Evolutionary conservation across 2,113 vertebrate species (phyloP).

Genomic region (Phrynocephalus versicolor): DNA sequence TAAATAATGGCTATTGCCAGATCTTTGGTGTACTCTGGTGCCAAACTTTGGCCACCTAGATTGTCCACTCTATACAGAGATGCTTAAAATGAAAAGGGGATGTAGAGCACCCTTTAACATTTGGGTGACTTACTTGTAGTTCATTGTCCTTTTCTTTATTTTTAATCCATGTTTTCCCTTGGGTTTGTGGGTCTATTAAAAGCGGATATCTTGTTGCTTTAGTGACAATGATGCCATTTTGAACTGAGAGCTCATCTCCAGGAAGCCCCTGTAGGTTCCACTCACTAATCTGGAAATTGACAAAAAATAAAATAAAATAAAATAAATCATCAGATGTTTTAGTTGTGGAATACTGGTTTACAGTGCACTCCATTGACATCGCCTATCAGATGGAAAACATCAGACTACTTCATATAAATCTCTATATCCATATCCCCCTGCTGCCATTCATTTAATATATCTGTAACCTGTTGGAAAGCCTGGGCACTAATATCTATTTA

Average conservation of each 20-base stretch:
- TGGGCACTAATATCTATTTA: neutral
- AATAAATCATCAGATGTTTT: neutral
- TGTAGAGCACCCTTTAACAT: neutral
- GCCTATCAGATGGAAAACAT: neutral
- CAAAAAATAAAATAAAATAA: no score
- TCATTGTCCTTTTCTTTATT: slow-evolving; percentile 78
- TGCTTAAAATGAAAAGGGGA: neutral
- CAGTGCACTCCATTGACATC: neutral
- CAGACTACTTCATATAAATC: neutral
- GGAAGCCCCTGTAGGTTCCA: slow-evolving; percentile 81
- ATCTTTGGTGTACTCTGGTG: no score
- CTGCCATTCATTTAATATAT: neutral
- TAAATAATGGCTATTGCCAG: no score
- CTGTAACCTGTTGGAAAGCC: neutral
- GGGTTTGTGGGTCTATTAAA: slow-evolving; percentile 79
- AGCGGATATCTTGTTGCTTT: slow-evolving; percentile 81
- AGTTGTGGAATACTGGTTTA: neutral
- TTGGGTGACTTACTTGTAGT: slow-evolving; percentile 66
- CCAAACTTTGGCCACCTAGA: no score
- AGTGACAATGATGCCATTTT: slow-evolving; percentile 82
- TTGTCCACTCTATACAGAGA: neutral
- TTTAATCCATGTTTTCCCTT: slow-evolving; percentile 81
- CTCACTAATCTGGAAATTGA: slow-evolving; percentile 73
- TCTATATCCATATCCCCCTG: neutral
- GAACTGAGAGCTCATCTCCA: slow-evolving; percentile 79